Evolutionary conservation across 2,113 vertebrate species (phyloP).

Genomic region (Paralichthys olivaceus): DNA sequence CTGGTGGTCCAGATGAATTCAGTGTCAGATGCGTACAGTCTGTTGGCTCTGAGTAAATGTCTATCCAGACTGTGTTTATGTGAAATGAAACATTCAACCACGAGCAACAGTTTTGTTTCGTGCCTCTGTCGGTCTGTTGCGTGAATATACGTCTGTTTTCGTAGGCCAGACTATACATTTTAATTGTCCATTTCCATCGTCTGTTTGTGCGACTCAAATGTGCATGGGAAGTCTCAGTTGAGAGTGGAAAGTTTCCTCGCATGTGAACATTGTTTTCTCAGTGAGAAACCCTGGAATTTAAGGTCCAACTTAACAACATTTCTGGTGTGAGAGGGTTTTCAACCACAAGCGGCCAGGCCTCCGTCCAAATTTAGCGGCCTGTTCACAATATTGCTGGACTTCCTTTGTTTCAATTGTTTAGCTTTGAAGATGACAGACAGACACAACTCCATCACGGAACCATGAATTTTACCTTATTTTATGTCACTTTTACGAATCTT

Average conservation of each 20-base stretch:
- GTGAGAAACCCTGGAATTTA: constrained; percentile 55
- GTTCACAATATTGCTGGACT: constrained; percentile 24
- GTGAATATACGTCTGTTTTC: constrained; percentile 22
- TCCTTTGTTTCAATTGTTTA: constrained; percentile 23
- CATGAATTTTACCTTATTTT: neutral
- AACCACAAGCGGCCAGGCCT: constrained; percentile 52
- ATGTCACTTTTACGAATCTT: no score
- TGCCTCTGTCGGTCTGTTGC: constrained; percentile 12
- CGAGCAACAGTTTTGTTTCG: neutral
- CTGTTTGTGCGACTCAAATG: constrained; percentile 49
- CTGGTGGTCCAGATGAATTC: constrained; percentile 50
- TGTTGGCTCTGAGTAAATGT: constrained; percentile 28
- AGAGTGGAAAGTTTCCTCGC: constrained; percentile 49
- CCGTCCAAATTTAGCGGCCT: constrained; percentile 46
- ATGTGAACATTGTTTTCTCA: constrained; percentile 66
- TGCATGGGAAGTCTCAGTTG: constrained; percentile 22
- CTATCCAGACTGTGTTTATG: constrained; percentile 41
- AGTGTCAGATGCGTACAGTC: neutral
- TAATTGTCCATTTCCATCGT: constrained; percentile 51
- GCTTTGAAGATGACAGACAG: constrained; percentile 26
- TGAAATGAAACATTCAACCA: constrained; percentile 33
- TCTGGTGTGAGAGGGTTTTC: constrained; percentile 50
- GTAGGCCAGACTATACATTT: constrained; percentile 52
- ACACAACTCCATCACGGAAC: constrained; percentile 24
- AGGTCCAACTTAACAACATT: constrained; percentile 45